A percentile compares a stretch with the other conserved stretches of the same genome.
These are phyloP conservation scores for Drosophila nikananu DNA, from an alignment of 1,140 invertebrate species.

Conservation along the genomic window DNA sequence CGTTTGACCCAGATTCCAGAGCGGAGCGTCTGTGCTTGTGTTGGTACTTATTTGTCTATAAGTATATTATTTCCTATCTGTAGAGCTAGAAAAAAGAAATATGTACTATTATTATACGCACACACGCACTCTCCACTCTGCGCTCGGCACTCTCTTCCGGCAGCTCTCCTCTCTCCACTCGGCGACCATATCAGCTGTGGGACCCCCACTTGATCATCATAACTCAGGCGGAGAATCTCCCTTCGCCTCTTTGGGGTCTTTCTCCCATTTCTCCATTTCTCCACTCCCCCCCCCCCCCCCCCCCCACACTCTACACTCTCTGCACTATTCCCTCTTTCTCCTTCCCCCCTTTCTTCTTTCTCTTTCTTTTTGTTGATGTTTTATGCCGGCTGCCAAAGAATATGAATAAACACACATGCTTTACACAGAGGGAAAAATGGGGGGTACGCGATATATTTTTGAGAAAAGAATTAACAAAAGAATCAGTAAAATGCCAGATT, in stretches of 20 bases:
- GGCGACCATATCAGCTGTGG: constrained; percentile 7
- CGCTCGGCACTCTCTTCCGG: constrained; percentile 1
- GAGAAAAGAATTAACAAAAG: neutral
- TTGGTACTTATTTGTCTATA: constrained; percentile 49
- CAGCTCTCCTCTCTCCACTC: constrained; percentile 11
- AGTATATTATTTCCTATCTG: constrained; percentile 60
- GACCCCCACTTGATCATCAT: constrained; percentile 14
- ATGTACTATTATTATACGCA: constrained; percentile 38
- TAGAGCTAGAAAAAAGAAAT: constrained; percentile 53
- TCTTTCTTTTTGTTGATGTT: constrained; percentile 35
- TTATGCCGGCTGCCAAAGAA: constrained; percentile 62
- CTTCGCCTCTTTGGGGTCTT: constrained; percentile 7
- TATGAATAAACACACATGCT: constrained; percentile 46
- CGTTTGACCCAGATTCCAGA: constrained; percentile 75
- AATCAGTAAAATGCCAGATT: no score
- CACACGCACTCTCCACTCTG: neutral
- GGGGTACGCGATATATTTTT: neutral
- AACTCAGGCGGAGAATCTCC: constrained; percentile 14
- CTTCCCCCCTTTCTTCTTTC: neutral
- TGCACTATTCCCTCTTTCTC: neutral
- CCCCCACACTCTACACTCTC: neutral
- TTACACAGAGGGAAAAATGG: constrained; percentile 17
- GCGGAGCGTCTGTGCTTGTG: constrained; percentile 38
- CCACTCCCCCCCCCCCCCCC: neutral
- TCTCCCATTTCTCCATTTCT: constrained; percentile 21